Evolutionary conservation across 2,797 vertebrate species (phyloP).

Genomic region (Scolopax bukidnonensis): DNA sequence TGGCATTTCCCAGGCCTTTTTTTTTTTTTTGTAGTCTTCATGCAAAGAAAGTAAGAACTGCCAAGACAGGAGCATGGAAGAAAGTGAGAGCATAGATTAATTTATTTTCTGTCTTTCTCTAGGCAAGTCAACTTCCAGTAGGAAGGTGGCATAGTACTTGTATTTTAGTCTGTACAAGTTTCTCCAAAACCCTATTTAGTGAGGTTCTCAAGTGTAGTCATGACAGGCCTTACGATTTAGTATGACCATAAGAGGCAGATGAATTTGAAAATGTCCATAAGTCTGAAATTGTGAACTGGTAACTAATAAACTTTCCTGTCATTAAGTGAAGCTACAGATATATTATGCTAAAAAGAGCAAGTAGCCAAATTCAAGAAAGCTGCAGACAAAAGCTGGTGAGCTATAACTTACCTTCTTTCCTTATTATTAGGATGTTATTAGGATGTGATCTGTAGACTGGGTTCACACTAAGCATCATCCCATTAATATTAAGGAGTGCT

Average conservation of each 20-base stretch:
- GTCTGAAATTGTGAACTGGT: neutral
- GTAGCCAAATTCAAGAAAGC: neutral
- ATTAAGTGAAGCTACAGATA: neutral
- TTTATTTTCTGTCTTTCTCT: neutral
- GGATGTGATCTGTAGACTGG: neutral
- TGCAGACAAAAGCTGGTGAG: neutral
- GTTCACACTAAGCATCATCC: neutral
- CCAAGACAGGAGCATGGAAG: neutral
- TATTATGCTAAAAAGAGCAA: neutral
- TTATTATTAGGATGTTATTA: neutral
- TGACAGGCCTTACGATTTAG: neutral
- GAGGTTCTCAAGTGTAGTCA: neutral
- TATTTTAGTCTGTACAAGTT: neutral
- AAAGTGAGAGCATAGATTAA: neutral
- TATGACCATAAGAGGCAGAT: neutral
- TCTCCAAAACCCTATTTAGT: neutral
- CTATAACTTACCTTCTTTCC: neutral
- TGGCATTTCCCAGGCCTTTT: neutral
- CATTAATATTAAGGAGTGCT: neutral
- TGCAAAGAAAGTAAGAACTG: neutral
- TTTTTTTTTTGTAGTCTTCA: neutral
- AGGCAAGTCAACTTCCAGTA: neutral
- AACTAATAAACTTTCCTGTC: neutral
- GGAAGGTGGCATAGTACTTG: neutral
- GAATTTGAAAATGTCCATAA: neutral